Conservation (phyloP, 2,797 vertebrate genomes). For the Craterocephalus amniculus region DNA sequence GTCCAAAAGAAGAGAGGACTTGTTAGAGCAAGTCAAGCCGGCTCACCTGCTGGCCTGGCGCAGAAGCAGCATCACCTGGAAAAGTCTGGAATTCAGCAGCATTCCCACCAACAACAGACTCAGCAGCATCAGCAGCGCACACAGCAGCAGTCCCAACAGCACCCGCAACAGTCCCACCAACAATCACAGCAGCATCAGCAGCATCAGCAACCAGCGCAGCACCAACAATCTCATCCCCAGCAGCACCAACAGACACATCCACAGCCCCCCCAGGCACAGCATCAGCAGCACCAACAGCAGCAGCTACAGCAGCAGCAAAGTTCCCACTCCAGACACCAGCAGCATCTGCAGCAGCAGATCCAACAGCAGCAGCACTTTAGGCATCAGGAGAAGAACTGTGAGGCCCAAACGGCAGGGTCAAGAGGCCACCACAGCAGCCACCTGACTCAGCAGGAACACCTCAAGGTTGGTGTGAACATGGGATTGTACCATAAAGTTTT, state of each 20-base stretch:
- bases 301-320: constrained; percentile 71
- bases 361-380: constrained; percentile 89
- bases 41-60: constrained; percentile 88
- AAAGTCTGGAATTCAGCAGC: constrained; percentile 86
- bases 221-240: constrained; percentile 85
- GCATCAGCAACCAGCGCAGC: constrained; percentile 82
- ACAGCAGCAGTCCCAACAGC: constrained; percentile 79
- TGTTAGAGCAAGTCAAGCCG: constrained; percentile 86
- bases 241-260: constrained; percentile 87
- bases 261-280: constrained; percentile 67
- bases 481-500: neutral
- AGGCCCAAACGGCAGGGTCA: constrained; percentile 84
- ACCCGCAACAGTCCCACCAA: constrained; percentile 88
- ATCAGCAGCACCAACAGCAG: constrained; percentile 85
- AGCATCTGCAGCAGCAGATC: constrained; percentile 93
- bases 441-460: constrained; percentile 87
- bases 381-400: constrained; percentile 93
- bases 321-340: constrained; percentile 91
- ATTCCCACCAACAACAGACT: constrained; percentile 86
- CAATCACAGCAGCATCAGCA: constrained; percentile 86
- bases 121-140: constrained; percentile 69
- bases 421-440: constrained; percentile 89
- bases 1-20: constrained; percentile 94
- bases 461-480: constrained; percentile 67
- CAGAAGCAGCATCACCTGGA: constrained; percentile 94